Conservation (phyloP, 2,888 invertebrate genomes). For the Eupithecia pulchellata region DNA sequence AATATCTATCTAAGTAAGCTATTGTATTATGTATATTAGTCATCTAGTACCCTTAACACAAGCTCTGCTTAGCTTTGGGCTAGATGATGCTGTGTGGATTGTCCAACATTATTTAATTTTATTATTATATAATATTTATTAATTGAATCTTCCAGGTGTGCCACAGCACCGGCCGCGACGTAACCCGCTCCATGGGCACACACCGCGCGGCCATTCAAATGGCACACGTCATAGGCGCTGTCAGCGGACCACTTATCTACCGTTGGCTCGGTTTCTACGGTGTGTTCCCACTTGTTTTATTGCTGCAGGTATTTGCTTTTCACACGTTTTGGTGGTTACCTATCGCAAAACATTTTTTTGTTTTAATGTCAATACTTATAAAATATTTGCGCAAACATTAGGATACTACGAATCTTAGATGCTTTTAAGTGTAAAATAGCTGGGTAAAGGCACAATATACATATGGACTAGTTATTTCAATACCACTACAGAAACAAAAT, state of each 20-base stretch:
- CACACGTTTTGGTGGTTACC: conserved; percentile 43
- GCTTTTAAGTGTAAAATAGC: not conserved
- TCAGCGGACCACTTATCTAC: conserved; percentile 91
- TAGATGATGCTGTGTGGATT: no score
- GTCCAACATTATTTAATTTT: no score
- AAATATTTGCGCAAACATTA: not conserved
- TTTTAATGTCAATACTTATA: not conserved
- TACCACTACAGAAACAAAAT: no score
- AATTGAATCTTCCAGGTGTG: conserved; percentile 67
- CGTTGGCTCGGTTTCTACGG: conserved; percentile 89
- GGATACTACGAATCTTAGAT: not conserved
- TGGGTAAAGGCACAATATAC: no score
- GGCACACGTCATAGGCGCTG: conserved; percentile 86
- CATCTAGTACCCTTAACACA: no score
- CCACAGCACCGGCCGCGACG: conserved; percentile 75
- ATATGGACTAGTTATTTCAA: no score
- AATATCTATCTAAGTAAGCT: no score
- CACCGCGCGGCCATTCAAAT: conserved; percentile 80
- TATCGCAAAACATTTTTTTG: not conserved
- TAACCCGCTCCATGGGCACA: conserved; percentile 87
- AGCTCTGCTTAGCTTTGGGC: no score
- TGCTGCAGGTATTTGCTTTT: conserved; percentile 75
- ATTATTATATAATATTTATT: no score
- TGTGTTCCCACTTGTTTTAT: conserved; percentile 87
- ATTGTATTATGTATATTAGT: no score